Percentiles rank a stretch among this genome's conserved stretches.
These are phyloP conservation scores for Epizoanthus scotinus DNA, from an alignment of 92 coral and sea anemone genomes.

Conservation along the genomic window DNA sequence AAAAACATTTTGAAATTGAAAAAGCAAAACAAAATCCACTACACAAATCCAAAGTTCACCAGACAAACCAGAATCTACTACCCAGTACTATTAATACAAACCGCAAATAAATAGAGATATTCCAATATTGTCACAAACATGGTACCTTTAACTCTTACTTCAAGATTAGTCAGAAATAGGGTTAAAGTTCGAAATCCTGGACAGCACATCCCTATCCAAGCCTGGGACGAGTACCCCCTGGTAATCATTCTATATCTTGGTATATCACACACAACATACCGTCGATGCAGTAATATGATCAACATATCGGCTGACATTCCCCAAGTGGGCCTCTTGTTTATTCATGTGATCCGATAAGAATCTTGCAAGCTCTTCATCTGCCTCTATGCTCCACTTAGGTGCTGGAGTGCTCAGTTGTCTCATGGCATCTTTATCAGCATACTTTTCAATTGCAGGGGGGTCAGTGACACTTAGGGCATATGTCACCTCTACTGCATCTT, in stretches of 20 bases:
- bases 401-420: conserved; percentile 83
- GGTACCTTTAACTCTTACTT: too few relatives aligned
- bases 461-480: conserved; percentile 80
- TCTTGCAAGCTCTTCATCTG: conserved; percentile 95
- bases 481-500: conserved; percentile 81
- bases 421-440: conserved; percentile 95
- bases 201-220: too few relatives aligned
- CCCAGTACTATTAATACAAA: too few relatives aligned
- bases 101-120: too few relatives aligned
- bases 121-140: too few relatives aligned
- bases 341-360: conserved; percentile 85
- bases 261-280: conserved; percentile 48
- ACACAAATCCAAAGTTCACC: too few relatives aligned
- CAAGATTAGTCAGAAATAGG: too few relatives aligned
- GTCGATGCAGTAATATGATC: conserved; percentile 89
- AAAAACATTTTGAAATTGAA: too few relatives aligned
- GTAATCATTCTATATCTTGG: background rate
- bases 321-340: conserved; percentile 85
- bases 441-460: conserved; percentile 74
- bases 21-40: too few relatives aligned
- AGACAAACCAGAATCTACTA: too few relatives aligned
- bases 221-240: too few relatives aligned
- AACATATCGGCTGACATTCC: conserved; percentile 91
- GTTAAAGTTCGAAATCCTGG: too few relatives aligned
- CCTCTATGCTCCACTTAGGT: conserved; percentile 93